Conservation (phyloP, 2,888 invertebrate species). For the Petrophora chlorosata region DNA sequence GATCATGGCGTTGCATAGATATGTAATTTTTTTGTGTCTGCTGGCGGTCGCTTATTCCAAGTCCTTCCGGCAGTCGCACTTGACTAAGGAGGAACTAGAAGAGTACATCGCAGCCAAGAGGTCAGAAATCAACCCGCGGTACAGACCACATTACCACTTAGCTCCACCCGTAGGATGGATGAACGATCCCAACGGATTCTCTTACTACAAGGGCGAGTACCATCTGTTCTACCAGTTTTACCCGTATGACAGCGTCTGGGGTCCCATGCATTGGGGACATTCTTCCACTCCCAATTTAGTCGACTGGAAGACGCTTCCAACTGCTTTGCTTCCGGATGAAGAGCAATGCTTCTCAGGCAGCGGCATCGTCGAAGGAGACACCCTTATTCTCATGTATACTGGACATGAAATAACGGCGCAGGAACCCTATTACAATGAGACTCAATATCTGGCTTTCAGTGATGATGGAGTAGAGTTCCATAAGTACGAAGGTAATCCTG, state of each 20-base stretch:
- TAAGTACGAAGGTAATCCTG: conserved; percentile 72
- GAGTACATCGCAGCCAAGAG: conserved; percentile 62
- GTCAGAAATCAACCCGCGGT: conserved; percentile 61
- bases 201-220: conserved; percentile 74
- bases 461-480: conserved; percentile 68
- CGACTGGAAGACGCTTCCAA: conserved; percentile 75
- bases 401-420: conserved; percentile 50
- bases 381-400: conserved; percentile 69
- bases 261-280: conserved; percentile 84
- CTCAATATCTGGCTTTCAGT: conserved; percentile 70
- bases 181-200: conserved; percentile 84
- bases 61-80: conserved; percentile 38
- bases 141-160: conserved; percentile 67
- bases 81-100: conserved; percentile 52
- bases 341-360: conserved; percentile 78
- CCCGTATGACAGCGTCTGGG: conserved; percentile 72
- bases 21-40: conserved; percentile 38
- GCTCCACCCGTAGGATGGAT: conserved; percentile 80
- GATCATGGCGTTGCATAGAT: conserved; percentile 23
- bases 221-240: conserved; percentile 83
- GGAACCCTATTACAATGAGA: conserved; percentile 61
- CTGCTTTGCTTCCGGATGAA: conserved; percentile 74
- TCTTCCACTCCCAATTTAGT: conserved; percentile 72
- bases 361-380: conserved; percentile 65
- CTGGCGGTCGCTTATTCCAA: conserved; percentile 41